phyloP scores from a whole-genome alignment of 2,888 invertebrate species.

The Cataglyphis cursor region DNA sequence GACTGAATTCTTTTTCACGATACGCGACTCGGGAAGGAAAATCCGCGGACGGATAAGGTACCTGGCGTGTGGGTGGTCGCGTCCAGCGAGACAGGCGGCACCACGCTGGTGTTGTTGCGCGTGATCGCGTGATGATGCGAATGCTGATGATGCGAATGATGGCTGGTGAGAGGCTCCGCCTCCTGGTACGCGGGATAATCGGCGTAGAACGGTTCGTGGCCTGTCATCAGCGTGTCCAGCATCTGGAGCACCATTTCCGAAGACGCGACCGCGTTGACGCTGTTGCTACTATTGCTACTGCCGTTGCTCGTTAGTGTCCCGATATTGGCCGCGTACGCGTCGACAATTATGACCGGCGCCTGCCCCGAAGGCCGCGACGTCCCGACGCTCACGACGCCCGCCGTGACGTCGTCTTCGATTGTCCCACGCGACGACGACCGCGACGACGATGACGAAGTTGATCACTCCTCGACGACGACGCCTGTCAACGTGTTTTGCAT shows the following conservation, averaged over 20 bases:
- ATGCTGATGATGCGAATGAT: constrained; percentile 77
- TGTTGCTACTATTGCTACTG: constrained; percentile 45
- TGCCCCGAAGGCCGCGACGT: constrained; percentile 85
- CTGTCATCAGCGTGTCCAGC: constrained; percentile 89
- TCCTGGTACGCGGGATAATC: constrained; percentile 88
- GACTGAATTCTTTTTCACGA: not conserved
- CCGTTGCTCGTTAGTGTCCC: constrained; percentile 57
- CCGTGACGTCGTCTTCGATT: constrained; percentile 83
- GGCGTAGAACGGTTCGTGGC: constrained; percentile 92
- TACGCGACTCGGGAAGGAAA: not conserved
- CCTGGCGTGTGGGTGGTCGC: constrained; percentile 86
- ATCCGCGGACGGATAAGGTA: constrained; percentile 63
- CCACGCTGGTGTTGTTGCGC: constrained; percentile 79
- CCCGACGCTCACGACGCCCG: constrained; percentile 86
- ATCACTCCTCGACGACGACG: constrained; percentile 28
- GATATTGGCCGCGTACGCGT: constrained; percentile 74
- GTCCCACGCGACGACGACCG: constrained; percentile 23
- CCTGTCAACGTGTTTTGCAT: not conserved
- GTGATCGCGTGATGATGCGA: constrained; percentile 80
- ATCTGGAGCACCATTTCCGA: constrained; percentile 93
- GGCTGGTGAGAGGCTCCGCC: constrained; percentile 78
- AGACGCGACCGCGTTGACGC: constrained; percentile 80
- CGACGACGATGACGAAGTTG: constrained; percentile 21
- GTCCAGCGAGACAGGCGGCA: constrained; percentile 83
- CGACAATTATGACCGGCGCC: constrained; percentile 82